These are phyloP conservation scores for Plagodis dolabraria DNA, from an alignment of 2,888 invertebrate species.

Conservation along the genomic window DNA sequence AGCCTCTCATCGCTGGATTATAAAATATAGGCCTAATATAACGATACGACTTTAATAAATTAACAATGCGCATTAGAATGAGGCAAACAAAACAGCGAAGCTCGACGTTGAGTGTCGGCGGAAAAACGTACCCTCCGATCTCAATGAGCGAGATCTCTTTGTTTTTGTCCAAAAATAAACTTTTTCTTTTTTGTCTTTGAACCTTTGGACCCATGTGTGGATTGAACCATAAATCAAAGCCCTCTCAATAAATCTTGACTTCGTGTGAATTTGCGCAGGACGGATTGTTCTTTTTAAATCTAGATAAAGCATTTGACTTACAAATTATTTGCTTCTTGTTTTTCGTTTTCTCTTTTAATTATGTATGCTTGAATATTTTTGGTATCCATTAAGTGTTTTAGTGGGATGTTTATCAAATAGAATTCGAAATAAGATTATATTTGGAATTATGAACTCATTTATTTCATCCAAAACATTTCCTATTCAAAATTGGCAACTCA, in stretches of 20 bases:
- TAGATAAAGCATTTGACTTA: constrained; percentile 27
- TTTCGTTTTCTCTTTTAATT: not conserved
- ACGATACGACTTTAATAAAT: constrained; percentile 50
- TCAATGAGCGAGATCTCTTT: constrained; percentile 59
- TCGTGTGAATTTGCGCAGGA: constrained; percentile 65
- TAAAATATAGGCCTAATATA: constrained; percentile 42
- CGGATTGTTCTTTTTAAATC: constrained; percentile 56
- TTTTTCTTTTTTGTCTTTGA: constrained; percentile 71
- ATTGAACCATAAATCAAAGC: constrained; percentile 77
- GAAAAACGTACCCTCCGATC: constrained; percentile 51
- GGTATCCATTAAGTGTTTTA: too few species aligned
- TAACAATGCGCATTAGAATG: constrained; percentile 59
- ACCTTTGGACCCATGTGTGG: constrained; percentile 75
- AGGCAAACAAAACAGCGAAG: constrained; percentile 54
- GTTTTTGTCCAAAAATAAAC: constrained; percentile 68
- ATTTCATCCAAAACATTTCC: constrained; percentile 13
- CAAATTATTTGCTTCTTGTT: not conserved
- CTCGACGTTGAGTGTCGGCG: constrained; percentile 43
- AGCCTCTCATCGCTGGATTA: constrained; percentile 40
- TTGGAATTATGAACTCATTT: not conserved
- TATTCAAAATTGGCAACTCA: constrained; percentile 1
- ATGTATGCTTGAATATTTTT: too few species aligned
- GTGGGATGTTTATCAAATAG: too few species aligned
- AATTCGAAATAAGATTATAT: not conserved
- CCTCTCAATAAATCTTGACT: constrained; percentile 77